Percentiles rank a stretch among this genome's conserved stretches.
phyloP scores from a whole-genome alignment of 1,140 invertebrate species.

The Dolichoris vasculosae region DNA sequence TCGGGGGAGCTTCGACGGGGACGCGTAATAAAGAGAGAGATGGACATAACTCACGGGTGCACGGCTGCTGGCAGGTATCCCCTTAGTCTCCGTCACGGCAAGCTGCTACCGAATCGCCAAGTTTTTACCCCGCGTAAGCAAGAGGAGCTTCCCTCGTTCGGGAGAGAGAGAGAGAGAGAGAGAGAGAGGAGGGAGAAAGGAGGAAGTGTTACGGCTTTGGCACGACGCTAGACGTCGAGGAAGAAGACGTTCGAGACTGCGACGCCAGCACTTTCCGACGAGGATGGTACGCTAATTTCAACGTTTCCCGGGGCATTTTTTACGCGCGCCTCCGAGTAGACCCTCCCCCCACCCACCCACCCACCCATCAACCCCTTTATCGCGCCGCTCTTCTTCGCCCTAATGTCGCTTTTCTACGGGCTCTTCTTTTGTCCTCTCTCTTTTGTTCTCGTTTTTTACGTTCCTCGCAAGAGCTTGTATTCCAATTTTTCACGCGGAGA shows the following conservation, averaged over 20 bases:
- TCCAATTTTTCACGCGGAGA: too few relatives aligned
- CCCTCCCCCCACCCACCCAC: too few relatives aligned
- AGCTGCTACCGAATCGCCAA: constrained; percentile 53
- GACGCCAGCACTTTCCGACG: constrained; percentile 26
- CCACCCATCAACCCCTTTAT: neutral
- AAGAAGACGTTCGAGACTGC: constrained; percentile 40
- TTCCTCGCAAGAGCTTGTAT: neutral
- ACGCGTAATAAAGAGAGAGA: constrained; percentile 2
- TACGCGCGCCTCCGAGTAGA: neutral
- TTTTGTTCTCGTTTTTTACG: neutral
- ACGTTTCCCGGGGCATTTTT: neutral
- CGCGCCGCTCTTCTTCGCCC: neutral
- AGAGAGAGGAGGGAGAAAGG: too few relatives aligned
- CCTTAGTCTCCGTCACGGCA: constrained; percentile 53
- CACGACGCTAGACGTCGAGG: constrained; percentile 13
- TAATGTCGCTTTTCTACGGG: neutral
- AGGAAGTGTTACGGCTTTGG: too few relatives aligned
- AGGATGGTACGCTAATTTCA: neutral
- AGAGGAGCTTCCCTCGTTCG: constrained; percentile 15
- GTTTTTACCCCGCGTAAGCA: constrained; percentile 42
- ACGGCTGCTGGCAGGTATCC: neutral
- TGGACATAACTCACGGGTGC: constrained; percentile 5
- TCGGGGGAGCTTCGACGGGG: neutral
- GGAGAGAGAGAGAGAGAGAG: too few relatives aligned
- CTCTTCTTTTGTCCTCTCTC: neutral